Percentiles rank a stretch among this genome's conserved stretches.
phyloP scores from a whole-genome alignment of 2,797 vertebrate species.

The Emydoidea blandingii region DNA sequence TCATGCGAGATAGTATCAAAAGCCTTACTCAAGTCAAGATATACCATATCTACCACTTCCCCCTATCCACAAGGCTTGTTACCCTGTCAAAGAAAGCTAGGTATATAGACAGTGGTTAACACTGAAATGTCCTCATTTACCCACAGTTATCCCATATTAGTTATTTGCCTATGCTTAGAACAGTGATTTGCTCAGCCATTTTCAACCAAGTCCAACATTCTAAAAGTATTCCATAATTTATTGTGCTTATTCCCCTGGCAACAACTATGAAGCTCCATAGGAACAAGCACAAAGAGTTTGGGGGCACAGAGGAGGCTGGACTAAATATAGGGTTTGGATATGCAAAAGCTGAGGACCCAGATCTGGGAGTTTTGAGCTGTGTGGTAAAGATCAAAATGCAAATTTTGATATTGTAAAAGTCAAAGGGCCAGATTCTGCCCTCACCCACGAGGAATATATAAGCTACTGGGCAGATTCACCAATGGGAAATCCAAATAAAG shows the following conservation, averaged over 20 bases:
- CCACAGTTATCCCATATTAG: not conserved
- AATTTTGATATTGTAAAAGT: not conserved
- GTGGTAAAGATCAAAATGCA: not conserved
- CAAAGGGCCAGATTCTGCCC: not conserved
- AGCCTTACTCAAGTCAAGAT: too few relatives aligned
- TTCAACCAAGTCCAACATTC: not conserved
- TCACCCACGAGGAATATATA: too few relatives aligned
- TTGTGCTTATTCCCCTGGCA: not conserved
- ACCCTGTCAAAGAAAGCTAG: too few relatives aligned
- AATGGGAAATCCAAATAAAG: too few relatives aligned
- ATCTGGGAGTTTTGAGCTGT: not conserved
- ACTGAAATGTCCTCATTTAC: not conserved
- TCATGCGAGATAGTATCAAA: too few relatives aligned
- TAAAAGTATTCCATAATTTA: not conserved
- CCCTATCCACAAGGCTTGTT: too few relatives aligned
- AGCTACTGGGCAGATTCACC: too few relatives aligned
- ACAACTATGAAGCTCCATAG: not conserved
- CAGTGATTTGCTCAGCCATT: constrained; percentile 3
- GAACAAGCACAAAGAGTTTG: not conserved
- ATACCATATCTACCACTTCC: too few relatives aligned
- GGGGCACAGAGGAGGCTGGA: too few relatives aligned
- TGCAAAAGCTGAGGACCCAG: not conserved
- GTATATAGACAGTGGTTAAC: not conserved
- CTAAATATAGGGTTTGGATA: not conserved
- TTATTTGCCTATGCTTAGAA: not conserved